Percentiles rank a stretch among this genome's conserved stretches.
Conservation (phyloP, 2,888 invertebrate genomes). For the Scaptodrosophila latifasciaeformis region DNA sequence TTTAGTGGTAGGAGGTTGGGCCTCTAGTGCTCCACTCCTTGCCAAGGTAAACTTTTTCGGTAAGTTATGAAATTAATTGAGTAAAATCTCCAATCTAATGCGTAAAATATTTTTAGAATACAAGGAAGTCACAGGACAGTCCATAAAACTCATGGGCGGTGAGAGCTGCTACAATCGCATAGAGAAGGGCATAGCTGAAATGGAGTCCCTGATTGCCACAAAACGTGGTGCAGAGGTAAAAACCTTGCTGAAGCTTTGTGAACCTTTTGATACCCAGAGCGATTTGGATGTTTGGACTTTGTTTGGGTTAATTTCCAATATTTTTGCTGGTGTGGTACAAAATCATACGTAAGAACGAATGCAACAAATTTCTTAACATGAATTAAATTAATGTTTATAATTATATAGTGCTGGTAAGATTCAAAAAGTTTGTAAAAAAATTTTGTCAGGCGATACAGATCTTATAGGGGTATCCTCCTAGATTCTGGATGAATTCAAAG, state of each 20-base stretch:
- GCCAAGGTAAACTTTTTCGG: slow-evolving; percentile 79
- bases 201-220: slow-evolving; percentile 63
- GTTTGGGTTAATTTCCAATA: slow-evolving; percentile 69
- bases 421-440: slow-evolving; percentile 53
- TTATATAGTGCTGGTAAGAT: slow-evolving; percentile 56
- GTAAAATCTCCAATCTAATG: not conserved
- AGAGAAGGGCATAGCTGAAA: slow-evolving; percentile 61
- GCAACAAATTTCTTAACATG: too few species aligned
- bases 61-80: slow-evolving; percentile 28
- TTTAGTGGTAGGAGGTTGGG: slow-evolving; percentile 78
- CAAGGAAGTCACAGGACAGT: slow-evolving; percentile 71
- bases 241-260: slow-evolving; percentile 65
- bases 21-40: slow-evolving; percentile 81
- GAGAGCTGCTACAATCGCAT: slow-evolving; percentile 68
- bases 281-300: slow-evolving; percentile 70
- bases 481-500: slow-evolving; percentile 39
- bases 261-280: slow-evolving; percentile 64
- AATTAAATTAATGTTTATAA: too few species aligned
- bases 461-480: slow-evolving; percentile 56
- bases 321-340: slow-evolving; percentile 71
- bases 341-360: slow-evolving; percentile 58
- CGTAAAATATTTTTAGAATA: slow-evolving; percentile 51
- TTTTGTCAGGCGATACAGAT: slow-evolving; percentile 61
- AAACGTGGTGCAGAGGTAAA: slow-evolving; percentile 62
- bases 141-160: slow-evolving; percentile 68